A percentile compares a stretch with the other conserved stretches of the same genome.
Evolutionary conservation across 2,888 invertebrate species (phyloP).

Genomic region (Lepeophtheirus nordmannii): DNA sequence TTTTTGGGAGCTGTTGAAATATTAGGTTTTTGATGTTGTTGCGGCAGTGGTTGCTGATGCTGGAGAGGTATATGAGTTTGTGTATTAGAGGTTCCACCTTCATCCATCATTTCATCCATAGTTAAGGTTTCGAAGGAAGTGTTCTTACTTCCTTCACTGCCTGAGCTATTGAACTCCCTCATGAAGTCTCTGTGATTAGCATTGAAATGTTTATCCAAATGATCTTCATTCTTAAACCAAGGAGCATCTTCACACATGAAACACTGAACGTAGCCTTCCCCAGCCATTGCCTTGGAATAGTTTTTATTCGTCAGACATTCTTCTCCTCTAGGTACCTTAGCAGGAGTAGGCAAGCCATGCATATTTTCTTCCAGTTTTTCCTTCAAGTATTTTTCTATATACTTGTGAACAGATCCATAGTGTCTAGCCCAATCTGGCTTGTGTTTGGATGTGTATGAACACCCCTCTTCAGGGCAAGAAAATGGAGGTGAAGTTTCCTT

Average conservation of each 20-base stretch:
- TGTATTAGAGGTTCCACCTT: background rate
- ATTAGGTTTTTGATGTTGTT: background rate
- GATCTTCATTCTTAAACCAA: conserved; percentile 15
- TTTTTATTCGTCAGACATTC: background rate
- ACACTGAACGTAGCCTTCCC: conserved; percentile 1
- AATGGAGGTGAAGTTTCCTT: conserved; percentile 14
- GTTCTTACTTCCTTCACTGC: too few relatives aligned
- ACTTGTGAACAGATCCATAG: conserved; percentile 24
- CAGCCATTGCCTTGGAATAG: background rate
- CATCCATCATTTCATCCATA: conserved; percentile 7
- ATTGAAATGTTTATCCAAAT: conserved; percentile 12
- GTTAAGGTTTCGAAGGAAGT: background rate
- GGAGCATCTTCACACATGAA: conserved; percentile 10
- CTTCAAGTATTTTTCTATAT: conserved; percentile 12
- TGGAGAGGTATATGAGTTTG: background rate
- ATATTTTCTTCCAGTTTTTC: conserved; percentile 20
- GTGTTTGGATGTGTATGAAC: conserved; percentile 18
- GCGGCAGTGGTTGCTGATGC: background rate
- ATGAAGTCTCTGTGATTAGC: conserved; percentile 7
- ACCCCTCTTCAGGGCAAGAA: conserved; percentile 22
- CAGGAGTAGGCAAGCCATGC: background rate
- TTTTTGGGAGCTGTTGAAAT: background rate
- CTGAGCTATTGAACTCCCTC: conserved; percentile 2
- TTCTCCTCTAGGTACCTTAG: background rate
- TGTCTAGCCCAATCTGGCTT: conserved; percentile 25